A percentile compares a stretch with the other conserved stretches of the same genome.
Conservation (phyloP, 1,140 invertebrate species). For the Penaeus vannamei region DNA sequence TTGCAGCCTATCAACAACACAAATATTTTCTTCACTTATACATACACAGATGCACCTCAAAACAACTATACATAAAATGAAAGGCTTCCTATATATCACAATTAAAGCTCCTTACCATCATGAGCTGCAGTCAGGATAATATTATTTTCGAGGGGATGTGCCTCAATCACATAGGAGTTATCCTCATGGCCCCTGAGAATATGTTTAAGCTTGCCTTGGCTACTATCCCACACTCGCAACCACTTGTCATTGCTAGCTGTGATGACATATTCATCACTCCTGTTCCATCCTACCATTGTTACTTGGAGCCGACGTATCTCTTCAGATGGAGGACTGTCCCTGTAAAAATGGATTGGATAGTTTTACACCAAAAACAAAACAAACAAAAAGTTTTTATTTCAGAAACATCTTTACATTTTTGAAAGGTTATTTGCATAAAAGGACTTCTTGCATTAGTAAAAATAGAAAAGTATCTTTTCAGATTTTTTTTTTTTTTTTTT, state of each 20-base stretch:
- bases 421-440: too few species aligned
- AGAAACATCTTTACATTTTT: too few species aligned
- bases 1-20: too few species aligned
- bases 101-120: slow-evolving; percentile 81
- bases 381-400: neutral
- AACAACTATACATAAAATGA: neutral
- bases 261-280: slow-evolving; percentile 88
- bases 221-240: slow-evolving; percentile 91
- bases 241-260: slow-evolving; percentile 89
- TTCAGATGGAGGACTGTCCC: slow-evolving; percentile 32
- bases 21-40: neutral
- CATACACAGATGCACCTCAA: neutral
- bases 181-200: slow-evolving; percentile 88
- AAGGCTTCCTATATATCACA: neutral
- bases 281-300: slow-evolving; percentile 97
- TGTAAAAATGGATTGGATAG: neutral
- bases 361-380: neutral
- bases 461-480: too few species aligned
- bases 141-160: slow-evolving; percentile 88
- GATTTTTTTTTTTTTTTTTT: too few species aligned
- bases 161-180: slow-evolving; percentile 95
- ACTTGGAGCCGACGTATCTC: slow-evolving; percentile 83
- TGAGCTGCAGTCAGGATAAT: slow-evolving; percentile 92
- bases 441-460: too few species aligned
- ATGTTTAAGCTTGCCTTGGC: slow-evolving; percentile 78